Base-by-base conservation (phyloP, 2,797 vertebrate species). In the Morelia viridis region DNA sequence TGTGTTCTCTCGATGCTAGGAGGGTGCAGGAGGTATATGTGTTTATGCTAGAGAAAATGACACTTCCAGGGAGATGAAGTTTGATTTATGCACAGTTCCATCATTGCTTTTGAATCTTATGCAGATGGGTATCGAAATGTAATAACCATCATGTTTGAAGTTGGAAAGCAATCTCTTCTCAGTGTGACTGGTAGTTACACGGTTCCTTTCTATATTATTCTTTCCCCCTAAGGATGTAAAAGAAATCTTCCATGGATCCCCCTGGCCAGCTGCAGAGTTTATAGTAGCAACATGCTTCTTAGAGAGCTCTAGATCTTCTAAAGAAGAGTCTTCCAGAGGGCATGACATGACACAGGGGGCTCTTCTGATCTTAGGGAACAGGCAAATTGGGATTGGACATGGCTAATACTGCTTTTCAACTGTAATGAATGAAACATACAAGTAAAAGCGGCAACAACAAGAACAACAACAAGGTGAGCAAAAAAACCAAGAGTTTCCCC, bases 61-160 rank as follows among this genome's bases (percentile, higher is more conserved):
- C 15, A 17, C 46, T 50, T 62, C 11, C 35, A 64, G 61, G 12
- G 24, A 62, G 10, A n/a, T 13, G 61, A 64, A 50, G 26, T 88
- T 64, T 88, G 31, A n/a, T 50, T 64, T 28, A 50, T 57, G 28
- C 35, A 46, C 60, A 64, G 5, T 85, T 85, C 41, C 46, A 53
- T n/a, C 83, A 85, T 85, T 53, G 53, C 83, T 85, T 85, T 85
- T 85, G 83, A 53, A 85, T 85, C 56, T 57, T 58, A 86, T 86
- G 85, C 53, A n/a, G 58, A 88, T 58, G 64, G 61, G 7, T 53
- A 46, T 88, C 64, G 24, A 28, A 53, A 88, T 88, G 26, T 65
- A 50, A 46, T 53, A 88, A 88, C 28, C 61, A 46, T 88, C 61
- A 53, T 65, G 64, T 65, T 88, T 50, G n/a, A 65, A 88, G 64